Evolutionary conservation across 2,113 vertebrate species (phyloP), one percentile per base, ranked within the genome.

Genomic region (Grallaria varia): DNA sequence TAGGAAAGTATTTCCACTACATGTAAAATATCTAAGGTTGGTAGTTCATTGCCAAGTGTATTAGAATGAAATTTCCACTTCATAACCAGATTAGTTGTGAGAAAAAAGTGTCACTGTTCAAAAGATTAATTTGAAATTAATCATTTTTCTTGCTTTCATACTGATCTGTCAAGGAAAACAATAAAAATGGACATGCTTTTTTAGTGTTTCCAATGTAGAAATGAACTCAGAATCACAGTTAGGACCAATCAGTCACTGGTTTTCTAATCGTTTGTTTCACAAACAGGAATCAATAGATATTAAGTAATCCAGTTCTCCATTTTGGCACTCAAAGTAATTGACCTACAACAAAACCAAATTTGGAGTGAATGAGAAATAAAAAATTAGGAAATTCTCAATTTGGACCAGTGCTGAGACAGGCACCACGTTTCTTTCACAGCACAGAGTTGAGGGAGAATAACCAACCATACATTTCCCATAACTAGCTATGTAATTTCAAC

Each of bases 401-500:
- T 35, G 37, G 63, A 44, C 12, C 20, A 31, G 20, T 47, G 17
- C 72, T 91, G 76, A 89, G 58, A 84, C 42, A 95, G 50, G 85
- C 3, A 15, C 33, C 35, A 24, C 17, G 17, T 90, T 89, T 94
- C 63, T 81, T 84, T 78, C 76, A 8, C 10, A 59, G 63, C 6
- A 10, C 22, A 83, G 77, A 82, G 67, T 6, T 72, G 74, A 93
- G 53, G 52, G 81, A 25, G 28, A 35, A 59, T 22, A 97, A 89
- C 42, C 49, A 96, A 87, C 69, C 39, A 87, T 25, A 73, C 5
- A 60, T 44, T 89, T 94, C 92, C 83, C 84, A 60, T 53, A 97
- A 96, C 91, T 14, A 30, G 56, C 83, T 81, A 37, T n/a, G 44
- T 72, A 94, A 97, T 96, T 97, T 95, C 90, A 96, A 90, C 28